Percentiles rank a stretch among this genome's conserved stretches.
Evolutionary conservation across 2,113 vertebrate genomes (phyloP).

Genomic region (Dipodomys spectabilis): DNA sequence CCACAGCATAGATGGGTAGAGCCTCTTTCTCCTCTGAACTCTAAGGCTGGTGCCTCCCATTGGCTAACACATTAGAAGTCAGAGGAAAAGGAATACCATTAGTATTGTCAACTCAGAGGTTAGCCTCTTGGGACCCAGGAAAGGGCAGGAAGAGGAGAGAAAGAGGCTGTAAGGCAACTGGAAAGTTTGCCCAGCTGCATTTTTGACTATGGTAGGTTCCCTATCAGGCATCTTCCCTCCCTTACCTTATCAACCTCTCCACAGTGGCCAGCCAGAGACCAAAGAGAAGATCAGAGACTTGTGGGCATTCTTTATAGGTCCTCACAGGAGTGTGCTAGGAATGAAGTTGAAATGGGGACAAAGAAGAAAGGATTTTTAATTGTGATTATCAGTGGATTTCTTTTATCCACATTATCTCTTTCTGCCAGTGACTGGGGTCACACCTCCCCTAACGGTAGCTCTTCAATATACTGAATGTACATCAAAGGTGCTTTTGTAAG

Average conservation of each 20-base stretch:
- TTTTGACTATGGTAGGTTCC: background rate
- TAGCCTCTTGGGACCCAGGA: background rate
- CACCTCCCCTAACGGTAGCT: constrained; percentile 12
- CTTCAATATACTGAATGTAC: constrained; percentile 20
- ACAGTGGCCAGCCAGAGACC: background rate
- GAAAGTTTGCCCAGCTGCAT: background rate
- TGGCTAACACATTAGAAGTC: background rate
- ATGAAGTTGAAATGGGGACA: constrained; percentile 50
- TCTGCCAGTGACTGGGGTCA: constrained; percentile 57
- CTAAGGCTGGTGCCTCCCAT: background rate
- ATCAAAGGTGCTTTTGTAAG: constrained; percentile 74
- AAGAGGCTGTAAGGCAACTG: background rate
- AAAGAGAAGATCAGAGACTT: constrained; percentile 15
- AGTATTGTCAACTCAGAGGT: no score
- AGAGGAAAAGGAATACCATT: background rate
- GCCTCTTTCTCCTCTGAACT: background rate
- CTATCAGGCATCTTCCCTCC: background rate
- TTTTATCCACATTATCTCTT: constrained; percentile 74
- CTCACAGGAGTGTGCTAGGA: constrained; percentile 1
- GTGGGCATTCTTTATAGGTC: background rate
- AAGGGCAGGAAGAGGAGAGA: background rate
- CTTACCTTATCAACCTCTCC: background rate
- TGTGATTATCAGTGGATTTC: constrained; percentile 74
- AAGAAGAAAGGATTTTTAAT: constrained; percentile 72
- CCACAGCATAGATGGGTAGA: background rate